A percentile compares a stretch with the other conserved stretches of the same genome.
Evolutionary conservation across 2,113 vertebrate genomes (phyloP).

Genomic region (Rallus limicola): DNA sequence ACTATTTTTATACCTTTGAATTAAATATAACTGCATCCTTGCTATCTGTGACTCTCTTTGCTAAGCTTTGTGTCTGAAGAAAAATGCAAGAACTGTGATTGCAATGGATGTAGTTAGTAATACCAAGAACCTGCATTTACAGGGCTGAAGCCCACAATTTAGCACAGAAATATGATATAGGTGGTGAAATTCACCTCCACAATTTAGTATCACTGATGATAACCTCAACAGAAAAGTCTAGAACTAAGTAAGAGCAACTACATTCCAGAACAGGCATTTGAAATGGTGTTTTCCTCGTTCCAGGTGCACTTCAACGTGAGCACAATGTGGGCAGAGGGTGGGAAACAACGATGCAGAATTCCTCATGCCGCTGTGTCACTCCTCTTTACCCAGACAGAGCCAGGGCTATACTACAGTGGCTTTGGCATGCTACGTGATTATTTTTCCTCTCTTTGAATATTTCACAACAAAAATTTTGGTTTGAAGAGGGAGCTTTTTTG

Average conservation of each 20-base stretch:
- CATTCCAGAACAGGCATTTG: neutral
- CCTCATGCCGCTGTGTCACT: rapidly evolving
- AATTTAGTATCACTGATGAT: neutral
- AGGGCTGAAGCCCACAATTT: neutral
- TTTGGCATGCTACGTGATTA: neutral
- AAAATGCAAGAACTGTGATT: neutral
- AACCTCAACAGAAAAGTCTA: neutral
- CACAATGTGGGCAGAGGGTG: neutral
- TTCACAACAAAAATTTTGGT: neutral
- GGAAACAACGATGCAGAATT: neutral
- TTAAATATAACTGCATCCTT: conserved; percentile 25
- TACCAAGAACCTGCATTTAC: rapidly evolving
- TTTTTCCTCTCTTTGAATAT: neutral
- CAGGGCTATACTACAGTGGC: neutral
- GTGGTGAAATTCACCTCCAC: neutral
- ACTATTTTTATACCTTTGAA: conserved; percentile 50
- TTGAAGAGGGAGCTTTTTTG: neutral
- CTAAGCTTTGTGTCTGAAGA: neutral
- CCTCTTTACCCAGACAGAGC: neutral
- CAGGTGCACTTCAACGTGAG: neutral
- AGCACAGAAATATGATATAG: neutral
- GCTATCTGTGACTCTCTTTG: neutral
- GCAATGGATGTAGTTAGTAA: neutral
- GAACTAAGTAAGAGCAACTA: neutral
- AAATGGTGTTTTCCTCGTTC: neutral